Base-by-base conservation (phyloP, 2,888 invertebrate genomes). In the Noctua janthe region DNA sequence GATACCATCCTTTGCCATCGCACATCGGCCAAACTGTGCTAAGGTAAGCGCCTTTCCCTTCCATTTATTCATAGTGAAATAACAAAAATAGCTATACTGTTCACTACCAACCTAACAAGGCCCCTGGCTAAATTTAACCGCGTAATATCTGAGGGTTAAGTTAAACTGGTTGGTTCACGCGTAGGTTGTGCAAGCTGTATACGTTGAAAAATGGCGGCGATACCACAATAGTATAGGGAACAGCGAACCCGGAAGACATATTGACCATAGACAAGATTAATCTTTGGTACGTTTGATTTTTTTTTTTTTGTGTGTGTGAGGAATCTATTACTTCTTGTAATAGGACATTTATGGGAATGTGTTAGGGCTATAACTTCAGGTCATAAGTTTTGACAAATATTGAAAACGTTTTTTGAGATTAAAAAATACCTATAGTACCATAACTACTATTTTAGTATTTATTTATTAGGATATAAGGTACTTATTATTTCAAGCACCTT, bases 41-140 rank as follows among this genome's bases (percentile, higher is more conserved):
- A 96, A 97, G 96, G 97, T 95, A 93, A 97, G 95, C 97, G 94
- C 96, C 97, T 97, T 97, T 96, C 97, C 95, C 96, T 97, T 96
- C 93, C 95, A 95, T 95, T 96, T 96, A 96, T 97, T 96, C 96
- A 96, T 96, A 96, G 96, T 95, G 96, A 96, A 96, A 96, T 96
- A 97, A 95, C 96, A 97, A 97, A 97, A 97, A 97, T 97, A 96
- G 93, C 95, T 95, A 95, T 95, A 95, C 94, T 94, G 93, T 93
- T 92, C 87, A 88, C 89, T 85, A 82, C 96, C 95, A 95, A 84
- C 84, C 64, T 83, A 90, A 59, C 62, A 75, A 90, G 95, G 94
- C 62, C 94, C 87, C 75, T 84, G 78, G 43, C 59, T 67, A 54
- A 76, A 86, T 64, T 69, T 69, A 66, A 0, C 47, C 17, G 17